Percentiles rank a stretch among this genome's conserved stretches.
These are phyloP conservation scores for Potamarius usumacintae DNA, from an alignment of 2,113 vertebrate species.

Conservation along the genomic window DNA sequence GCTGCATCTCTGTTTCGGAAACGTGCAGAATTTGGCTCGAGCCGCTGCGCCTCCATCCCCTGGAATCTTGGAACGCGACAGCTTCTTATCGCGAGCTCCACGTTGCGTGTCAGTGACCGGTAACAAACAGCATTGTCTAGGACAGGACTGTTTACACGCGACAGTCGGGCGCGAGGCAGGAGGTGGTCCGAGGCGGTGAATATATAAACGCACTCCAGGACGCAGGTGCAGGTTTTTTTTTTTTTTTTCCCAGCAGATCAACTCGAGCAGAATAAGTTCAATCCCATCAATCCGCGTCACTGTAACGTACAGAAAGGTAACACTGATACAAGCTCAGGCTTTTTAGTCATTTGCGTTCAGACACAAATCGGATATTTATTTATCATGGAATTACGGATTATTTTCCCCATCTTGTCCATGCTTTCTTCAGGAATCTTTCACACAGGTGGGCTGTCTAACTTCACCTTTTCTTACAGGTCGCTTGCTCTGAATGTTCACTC, in stretches of 20 bases:
- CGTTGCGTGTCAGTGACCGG: constrained; percentile 82
- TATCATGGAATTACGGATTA: constrained; percentile 81
- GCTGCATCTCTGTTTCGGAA: not conserved
- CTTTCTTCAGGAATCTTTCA: constrained; percentile 62
- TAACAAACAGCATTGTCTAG: constrained; percentile 83
- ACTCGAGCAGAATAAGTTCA: not conserved
- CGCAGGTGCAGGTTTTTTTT: constrained; percentile 56
- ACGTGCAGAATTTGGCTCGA: constrained; percentile 55
- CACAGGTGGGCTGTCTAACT: constrained; percentile 64
- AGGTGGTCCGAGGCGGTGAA: constrained; percentile 33
- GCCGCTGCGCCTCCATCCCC: constrained; percentile 66
- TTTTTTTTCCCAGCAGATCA: not conserved
- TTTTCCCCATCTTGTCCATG: constrained; percentile 78
- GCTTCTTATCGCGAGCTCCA: constrained; percentile 78
- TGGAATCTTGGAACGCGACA: constrained; percentile 76
- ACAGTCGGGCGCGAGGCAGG: constrained; percentile 48
- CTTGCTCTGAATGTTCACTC: not conserved
- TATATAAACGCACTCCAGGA: constrained; percentile 65
- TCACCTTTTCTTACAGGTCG: not conserved
- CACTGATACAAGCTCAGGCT: not conserved
- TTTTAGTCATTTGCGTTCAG: not conserved
- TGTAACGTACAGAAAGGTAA: not conserved
- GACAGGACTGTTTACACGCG: constrained; percentile 76
- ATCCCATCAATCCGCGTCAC: not conserved
- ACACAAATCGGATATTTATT: constrained; percentile 12